Evolutionary conservation across 2,888 invertebrate species (phyloP), one percentile per base, ranked within the genome.

Genomic region (Zelleria hepariella): DNA sequence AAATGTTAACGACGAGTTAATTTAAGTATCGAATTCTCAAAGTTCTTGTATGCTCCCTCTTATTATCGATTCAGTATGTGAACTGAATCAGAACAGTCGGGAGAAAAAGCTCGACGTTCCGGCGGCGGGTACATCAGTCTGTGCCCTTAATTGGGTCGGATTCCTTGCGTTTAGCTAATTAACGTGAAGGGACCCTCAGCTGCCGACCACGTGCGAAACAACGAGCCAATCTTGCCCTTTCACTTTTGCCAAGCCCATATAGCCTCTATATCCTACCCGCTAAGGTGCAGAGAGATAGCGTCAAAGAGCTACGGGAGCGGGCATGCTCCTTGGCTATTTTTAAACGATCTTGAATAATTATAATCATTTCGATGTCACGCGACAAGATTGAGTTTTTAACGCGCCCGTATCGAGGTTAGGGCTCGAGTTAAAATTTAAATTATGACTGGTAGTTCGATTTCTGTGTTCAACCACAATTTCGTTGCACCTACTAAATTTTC

Each of bases 91-190:
- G 56, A 61, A 23, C 42, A 42, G 18, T 57, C 15, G n/a, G 63
- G 65, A 58, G 18, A 49, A 62, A 62, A 61, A 62, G 59, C 57
- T 57, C 54, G 60, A 61, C 60, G 57, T 63, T 57, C 57, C 59
- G 58, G 7, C 24, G n/a, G 54, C 6, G 42, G 15, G 18, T 20
- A 15, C 26, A 70, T 68, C 66, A 66, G 62, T 42, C 32, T 42
- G 32, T 42, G 32, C 32, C 66, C 72, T 72, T 82, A 81, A 83
- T 82, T 81, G 76, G 75, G 76, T 74, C 71, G 77, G 73, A 81
- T 82, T 77, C 77, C 72, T 74, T 71, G 74, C 75, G 77, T 78
- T 83, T 79, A 77, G 77, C 78, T 84, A 83, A 85, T 85, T 83
- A 85, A 73, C 78, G 73, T 64, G 63, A 61, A 20, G 62, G 68